phyloP scores from a whole-genome alignment of 2,113 vertebrate genomes.

The Percopsis transmontana region DNA sequence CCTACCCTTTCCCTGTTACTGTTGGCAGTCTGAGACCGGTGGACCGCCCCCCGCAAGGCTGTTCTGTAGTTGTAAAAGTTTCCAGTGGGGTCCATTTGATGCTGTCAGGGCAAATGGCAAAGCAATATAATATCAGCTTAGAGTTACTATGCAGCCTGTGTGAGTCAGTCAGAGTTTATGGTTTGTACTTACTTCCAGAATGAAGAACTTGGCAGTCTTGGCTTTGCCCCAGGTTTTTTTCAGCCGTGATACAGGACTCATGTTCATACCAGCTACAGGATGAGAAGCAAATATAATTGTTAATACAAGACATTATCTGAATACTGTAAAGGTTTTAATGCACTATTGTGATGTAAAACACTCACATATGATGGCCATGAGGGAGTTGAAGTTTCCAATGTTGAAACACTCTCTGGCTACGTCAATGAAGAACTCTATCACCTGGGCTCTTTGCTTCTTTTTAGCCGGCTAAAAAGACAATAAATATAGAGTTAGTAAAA shows the following conservation, averaged over 20 bases:
- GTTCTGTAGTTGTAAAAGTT: constrained; percentile 99
- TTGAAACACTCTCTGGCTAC: constrained; percentile 95
- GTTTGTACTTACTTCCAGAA: constrained; percentile 85
- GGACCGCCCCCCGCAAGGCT: constrained; percentile 92
- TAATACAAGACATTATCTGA: not conserved
- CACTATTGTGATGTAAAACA: constrained; percentile 16
- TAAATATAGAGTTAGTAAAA: not conserved
- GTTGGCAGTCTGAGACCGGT: constrained; percentile 91
- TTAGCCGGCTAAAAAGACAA: constrained; percentile 84
- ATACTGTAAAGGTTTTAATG: not conserved
- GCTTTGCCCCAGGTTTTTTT: constrained; percentile 97
- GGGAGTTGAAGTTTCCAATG: constrained; percentile 95
- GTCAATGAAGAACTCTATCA: constrained; percentile 94
- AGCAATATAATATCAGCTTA: not conserved
- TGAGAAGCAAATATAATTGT: not conserved
- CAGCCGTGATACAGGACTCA: constrained; percentile 93
- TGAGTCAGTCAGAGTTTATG: not conserved
- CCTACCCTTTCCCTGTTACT: constrained; percentile 89
- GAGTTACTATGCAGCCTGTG: too few relatives aligned
- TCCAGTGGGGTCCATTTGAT: constrained; percentile 98
- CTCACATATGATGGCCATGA: constrained; percentile 98
- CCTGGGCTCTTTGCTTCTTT: constrained; percentile 92
- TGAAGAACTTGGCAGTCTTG: constrained; percentile 95
- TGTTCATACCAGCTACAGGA: constrained; percentile 89
- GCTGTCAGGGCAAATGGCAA: constrained; percentile 73